Evolutionary conservation across 2,888 invertebrate genomes (phyloP).

Genomic region (Erebia palarica): DNA sequence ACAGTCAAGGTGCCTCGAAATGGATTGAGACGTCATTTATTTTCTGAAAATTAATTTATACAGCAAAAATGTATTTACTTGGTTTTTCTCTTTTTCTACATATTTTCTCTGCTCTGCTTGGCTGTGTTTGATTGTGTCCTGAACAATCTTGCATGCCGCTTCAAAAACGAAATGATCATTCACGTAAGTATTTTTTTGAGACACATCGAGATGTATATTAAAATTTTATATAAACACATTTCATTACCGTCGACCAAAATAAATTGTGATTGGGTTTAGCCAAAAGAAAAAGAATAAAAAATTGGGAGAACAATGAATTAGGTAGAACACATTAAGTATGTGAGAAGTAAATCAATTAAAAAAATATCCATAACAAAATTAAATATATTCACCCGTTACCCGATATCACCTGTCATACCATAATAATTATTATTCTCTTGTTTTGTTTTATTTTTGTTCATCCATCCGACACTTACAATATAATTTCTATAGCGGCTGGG

Average conservation of each 20-base stretch:
- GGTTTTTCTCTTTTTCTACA: slow-evolving; percentile 88
- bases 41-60: slow-evolving; percentile 78
- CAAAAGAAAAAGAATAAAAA: slow-evolving; percentile 35
- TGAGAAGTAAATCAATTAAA: slow-evolving; percentile 38
- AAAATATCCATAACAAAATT: slow-evolving; percentile 40
- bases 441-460: slow-evolving; percentile 60
- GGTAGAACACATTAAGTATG: slow-evolving; percentile 44
- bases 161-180: slow-evolving; percentile 87
- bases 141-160: slow-evolving; percentile 90
- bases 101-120: slow-evolving; percentile 92
- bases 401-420: slow-evolving; percentile 69
- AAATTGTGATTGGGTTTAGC: slow-evolving; percentile 30
- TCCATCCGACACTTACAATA: slow-evolving; percentile 75
- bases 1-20: slow-evolving; percentile 74
- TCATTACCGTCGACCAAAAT: slow-evolving; percentile 42
- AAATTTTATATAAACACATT: slow-evolving; percentile 45
- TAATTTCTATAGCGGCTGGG: slow-evolving; percentile 78
- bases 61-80: slow-evolving; percentile 86
- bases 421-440: slow-evolving; percentile 53
- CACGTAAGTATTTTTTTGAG: slow-evolving; percentile 88
- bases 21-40: slow-evolving; percentile 77
- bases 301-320: slow-evolving; percentile 42
- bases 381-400: slow-evolving; percentile 62
- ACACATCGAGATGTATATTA: slow-evolving; percentile 71
- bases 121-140: slow-evolving; percentile 92